These are phyloP conservation scores for Drosophila colorata DNA, from an alignment of 2,888 invertebrate species.

Conservation along the genomic window DNA sequence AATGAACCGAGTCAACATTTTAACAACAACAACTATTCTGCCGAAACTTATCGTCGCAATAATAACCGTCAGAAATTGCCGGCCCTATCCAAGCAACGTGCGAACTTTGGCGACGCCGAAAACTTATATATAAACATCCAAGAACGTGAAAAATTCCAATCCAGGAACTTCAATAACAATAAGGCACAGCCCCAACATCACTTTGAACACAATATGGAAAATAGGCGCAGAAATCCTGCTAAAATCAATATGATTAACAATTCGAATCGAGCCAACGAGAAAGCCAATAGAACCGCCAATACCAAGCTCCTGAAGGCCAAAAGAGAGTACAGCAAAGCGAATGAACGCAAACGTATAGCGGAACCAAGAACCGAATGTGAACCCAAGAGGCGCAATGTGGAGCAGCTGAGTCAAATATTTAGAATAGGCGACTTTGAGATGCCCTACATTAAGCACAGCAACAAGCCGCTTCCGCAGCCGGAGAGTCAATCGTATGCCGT, in stretches of 20 bases:
- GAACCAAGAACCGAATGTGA: too few species aligned
- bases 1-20: not conserved
- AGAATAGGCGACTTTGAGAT: conserved; percentile 32
- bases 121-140: not conserved
- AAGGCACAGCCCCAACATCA: not conserved
- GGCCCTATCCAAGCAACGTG: too few species aligned
- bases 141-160: not conserved
- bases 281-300: too few species aligned
- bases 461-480: conserved; percentile 17
- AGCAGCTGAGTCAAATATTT: conserved; percentile 3
- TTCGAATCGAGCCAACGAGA: too few species aligned
- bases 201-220: not conserved
- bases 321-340: too few species aligned
- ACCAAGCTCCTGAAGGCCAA: not conserved
- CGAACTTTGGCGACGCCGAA: not conserved
- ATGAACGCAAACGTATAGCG: not conserved
- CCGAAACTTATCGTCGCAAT: too few species aligned
- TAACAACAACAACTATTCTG: not conserved
- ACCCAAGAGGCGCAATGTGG: not conserved
- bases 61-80: not conserved
- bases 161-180: not conserved
- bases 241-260: not conserved
- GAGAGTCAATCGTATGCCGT: conserved; percentile 36
- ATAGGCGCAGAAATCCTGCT: not conserved
- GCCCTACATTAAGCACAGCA: not conserved